phyloP scores from a whole-genome alignment of 37 sponge, comb jelly and placozoan species.

The Amphimedon queenslandica region DNA sequence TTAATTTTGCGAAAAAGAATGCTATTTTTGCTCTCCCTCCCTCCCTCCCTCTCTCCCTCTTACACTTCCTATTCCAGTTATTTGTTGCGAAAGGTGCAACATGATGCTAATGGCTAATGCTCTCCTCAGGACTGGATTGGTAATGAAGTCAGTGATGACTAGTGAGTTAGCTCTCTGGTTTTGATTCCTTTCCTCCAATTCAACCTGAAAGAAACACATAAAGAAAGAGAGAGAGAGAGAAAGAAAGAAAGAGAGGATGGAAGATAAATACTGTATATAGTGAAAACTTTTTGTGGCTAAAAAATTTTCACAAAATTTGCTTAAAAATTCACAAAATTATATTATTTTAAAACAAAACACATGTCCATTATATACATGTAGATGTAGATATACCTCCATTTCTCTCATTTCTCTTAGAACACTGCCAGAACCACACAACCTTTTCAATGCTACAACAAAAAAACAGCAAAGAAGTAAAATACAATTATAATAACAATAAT shows the following conservation, averaged over 20 bases:
- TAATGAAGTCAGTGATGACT: conserved; percentile 15
- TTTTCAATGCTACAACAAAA: conserved; percentile 17
- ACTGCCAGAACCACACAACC: conserved; percentile 14
- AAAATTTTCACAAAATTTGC: too few species aligned
- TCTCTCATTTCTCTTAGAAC: conserved; percentile 5
- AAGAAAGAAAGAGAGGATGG: background rate
- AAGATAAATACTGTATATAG: too few species aligned
- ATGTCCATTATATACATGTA: too few species aligned
- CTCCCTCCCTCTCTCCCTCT: too few species aligned
- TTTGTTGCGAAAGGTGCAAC: conserved; percentile 53
- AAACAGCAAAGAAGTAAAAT: too few species aligned
- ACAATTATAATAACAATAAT: too few species aligned
- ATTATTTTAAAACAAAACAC: too few species aligned
- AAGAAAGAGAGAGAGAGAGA: background rate
- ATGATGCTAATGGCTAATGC: conserved; percentile 27
- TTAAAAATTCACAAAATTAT: too few species aligned
- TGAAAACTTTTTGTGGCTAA: too few species aligned
- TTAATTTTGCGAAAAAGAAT: too few species aligned
- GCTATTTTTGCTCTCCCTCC: too few species aligned
- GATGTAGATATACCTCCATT: conserved; percentile 11
- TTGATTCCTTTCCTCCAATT: background rate
- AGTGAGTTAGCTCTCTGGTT: background rate
- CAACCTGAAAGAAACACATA: background rate
- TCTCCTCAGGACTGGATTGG: conserved; percentile 2
- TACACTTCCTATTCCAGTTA: conserved; percentile 59